Evolutionary conservation across 2,888 invertebrate genomes (phyloP), one percentile per base, ranked within the genome.

Genomic region (Mesochorus sp.): DNA sequence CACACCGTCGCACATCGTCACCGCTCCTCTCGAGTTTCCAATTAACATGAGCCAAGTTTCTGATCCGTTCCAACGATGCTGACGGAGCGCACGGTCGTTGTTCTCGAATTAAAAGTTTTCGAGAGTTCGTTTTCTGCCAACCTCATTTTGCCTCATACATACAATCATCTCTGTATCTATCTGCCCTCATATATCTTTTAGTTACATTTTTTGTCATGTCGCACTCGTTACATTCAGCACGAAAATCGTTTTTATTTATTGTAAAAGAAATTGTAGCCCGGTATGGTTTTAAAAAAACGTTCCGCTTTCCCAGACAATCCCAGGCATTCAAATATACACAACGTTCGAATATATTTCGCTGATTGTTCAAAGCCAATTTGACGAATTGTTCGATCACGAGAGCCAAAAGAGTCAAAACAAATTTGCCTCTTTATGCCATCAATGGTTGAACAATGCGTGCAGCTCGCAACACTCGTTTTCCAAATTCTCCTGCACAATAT

Each of bases 41-140:
- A 81, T 81, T 80, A 81, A 77, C 76, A 79, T 61, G 75, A 76
- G 73, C 55, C 82, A 80, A 81, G 78, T 81, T 82, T 81, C 72
- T 73, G 82, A 82, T 81, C 81, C 82, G 73, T 70, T 66, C 74
- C 66, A 76, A 79, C 80, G 76, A 80, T 79, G 71, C 59, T 72
- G 76, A 47, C 78, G 74, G 67, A 47, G 72, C 76, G 34, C 19
- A 2, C 21, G 67, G 44, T 72, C 77, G 67, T 73, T 77, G 77
- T 77, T 77, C 77, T 62, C 72, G 67, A 77, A 77, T 77, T 72
- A 77, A 77, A 77, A 77, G 55, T 77, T 77, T 53, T 34, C 44
- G 31, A 2, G 57, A 71, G 57, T 37, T 39, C 57, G 2, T 10
- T 44, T 8, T 12, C 3, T 44, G 61, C 61, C 21, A 17, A 8